A percentile compares a stretch with the other conserved stretches of the same genome.
Evolutionary conservation across 2,888 invertebrate genomes (phyloP).

Genomic region (Stegophylla sp.): DNA sequence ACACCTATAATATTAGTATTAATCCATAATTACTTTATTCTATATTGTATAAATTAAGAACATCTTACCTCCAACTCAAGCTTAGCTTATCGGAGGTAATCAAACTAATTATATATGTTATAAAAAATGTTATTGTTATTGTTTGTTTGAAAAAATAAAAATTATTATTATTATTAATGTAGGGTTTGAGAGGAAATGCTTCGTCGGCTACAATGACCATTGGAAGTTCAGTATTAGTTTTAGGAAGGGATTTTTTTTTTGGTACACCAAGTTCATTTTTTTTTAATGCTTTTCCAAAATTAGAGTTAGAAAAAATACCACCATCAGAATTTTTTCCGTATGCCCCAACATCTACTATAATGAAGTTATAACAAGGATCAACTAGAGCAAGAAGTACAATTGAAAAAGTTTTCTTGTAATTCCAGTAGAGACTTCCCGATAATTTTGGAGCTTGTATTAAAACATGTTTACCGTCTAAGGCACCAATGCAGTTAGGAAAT

Average conservation of each 20-base stretch:
- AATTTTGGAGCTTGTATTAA: slow-evolving; percentile 27
- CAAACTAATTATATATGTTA: no score
- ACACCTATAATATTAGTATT: no score
- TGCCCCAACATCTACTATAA: slow-evolving; percentile 1
- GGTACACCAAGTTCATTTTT: background rate
- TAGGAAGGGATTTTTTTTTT: no score
- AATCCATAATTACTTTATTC: no score
- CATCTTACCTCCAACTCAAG: no score
- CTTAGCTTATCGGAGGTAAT: no score
- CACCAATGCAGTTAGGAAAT: slow-evolving; percentile 23
- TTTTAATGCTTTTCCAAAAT: slow-evolving; percentile 10
- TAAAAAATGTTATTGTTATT: no score
- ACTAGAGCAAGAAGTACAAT: slow-evolving; percentile 19
- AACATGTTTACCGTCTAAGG: slow-evolving; percentile 15
- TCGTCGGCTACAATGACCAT: slow-evolving; percentile 12
- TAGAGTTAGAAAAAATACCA: slow-evolving; percentile 10
- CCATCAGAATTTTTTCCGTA: slow-evolving; percentile 27
- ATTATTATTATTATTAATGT: no score
- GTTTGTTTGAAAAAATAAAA: no score
- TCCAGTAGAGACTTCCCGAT: slow-evolving; percentile 24
- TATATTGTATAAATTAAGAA: no score
- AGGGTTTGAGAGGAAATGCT: slow-evolving; percentile 12
- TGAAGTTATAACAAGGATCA: slow-evolving; percentile 29
- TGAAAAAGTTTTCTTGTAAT: slow-evolving; percentile 17
- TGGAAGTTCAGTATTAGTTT: background rate